These are phyloP conservation scores for Montipora efflorescens DNA, from an alignment of 64 coral and sea anemone genomes.

Conservation along the genomic window DNA sequence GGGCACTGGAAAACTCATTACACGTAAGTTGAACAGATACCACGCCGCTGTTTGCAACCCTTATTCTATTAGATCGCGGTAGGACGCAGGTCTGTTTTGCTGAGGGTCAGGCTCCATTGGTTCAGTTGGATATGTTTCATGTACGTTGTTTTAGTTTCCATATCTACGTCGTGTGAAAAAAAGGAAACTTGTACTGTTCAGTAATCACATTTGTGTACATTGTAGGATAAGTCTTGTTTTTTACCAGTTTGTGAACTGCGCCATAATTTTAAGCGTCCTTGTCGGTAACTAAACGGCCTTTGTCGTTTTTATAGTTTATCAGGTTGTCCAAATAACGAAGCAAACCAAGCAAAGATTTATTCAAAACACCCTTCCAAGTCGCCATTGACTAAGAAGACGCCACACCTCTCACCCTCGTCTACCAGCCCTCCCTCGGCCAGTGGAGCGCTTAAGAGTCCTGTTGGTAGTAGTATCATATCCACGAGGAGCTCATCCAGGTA, in stretches of 20 bases:
- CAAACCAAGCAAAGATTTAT: constrained; percentile 33
- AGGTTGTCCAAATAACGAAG: constrained; percentile 64
- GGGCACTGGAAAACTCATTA: constrained; percentile 72
- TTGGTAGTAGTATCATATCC: constrained; percentile 39
- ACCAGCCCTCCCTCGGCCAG: neutral
- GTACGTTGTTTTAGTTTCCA: too few relatives aligned
- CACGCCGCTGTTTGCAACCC: too few relatives aligned
- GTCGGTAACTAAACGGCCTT: neutral
- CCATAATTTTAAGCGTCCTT: neutral
- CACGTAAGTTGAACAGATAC: constrained; percentile 42
- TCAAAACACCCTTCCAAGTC: constrained; percentile 30
- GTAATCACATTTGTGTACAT: too few relatives aligned
- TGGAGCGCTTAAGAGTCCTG: neutral
- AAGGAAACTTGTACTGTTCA: too few relatives aligned
- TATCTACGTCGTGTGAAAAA: too few relatives aligned
- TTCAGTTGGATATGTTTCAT: too few relatives aligned
- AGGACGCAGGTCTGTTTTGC: too few relatives aligned
- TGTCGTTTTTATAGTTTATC: constrained; percentile 3
- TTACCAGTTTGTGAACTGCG: too few relatives aligned
- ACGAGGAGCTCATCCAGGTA: constrained; percentile 38
- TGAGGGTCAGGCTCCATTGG: too few relatives aligned
- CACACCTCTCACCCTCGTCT: constrained; percentile 33
- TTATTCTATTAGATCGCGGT: too few relatives aligned
- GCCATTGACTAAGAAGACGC: constrained; percentile 15
- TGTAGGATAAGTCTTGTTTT: too few relatives aligned